Evolutionary conservation across 2,113 vertebrate genomes (phyloP).

Genomic region (Fregata magnificens): DNA sequence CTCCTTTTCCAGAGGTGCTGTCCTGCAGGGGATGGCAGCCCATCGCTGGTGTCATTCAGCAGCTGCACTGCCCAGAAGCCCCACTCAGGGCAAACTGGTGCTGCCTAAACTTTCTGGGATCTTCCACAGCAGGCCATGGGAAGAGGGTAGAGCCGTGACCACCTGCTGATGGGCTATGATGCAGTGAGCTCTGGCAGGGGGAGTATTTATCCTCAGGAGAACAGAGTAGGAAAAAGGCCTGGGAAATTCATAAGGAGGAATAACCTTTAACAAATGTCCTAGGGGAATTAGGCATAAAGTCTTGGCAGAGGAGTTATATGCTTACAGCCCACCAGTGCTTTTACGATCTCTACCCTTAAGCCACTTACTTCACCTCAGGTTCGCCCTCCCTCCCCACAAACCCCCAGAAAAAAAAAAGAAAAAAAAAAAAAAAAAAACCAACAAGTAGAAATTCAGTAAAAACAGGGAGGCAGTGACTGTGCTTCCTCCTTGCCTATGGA

Average conservation of each 20-base stretch:
- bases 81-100: background rate
- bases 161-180: background rate
- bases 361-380: background rate
- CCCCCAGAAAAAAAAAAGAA: background rate
- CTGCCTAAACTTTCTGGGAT: background rate
- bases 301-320: background rate
- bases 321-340: background rate
- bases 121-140: background rate
- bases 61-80: background rate
- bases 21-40: background rate
- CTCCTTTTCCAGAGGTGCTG: background rate
- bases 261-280: background rate
- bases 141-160: background rate
- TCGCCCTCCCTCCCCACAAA: background rate
- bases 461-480: background rate
- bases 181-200: background rate
- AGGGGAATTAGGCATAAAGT: background rate
- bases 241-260: background rate
- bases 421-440: no score
- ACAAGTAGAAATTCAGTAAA: background rate
- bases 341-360: constrained; percentile 13
- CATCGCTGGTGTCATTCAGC: background rate
- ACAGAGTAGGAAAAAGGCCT: background rate
- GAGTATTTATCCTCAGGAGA: background rate
- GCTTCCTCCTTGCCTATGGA: background rate